Conservation (phyloP, 2,113 vertebrate species). For the Leptobrachium leishanense region DNA sequence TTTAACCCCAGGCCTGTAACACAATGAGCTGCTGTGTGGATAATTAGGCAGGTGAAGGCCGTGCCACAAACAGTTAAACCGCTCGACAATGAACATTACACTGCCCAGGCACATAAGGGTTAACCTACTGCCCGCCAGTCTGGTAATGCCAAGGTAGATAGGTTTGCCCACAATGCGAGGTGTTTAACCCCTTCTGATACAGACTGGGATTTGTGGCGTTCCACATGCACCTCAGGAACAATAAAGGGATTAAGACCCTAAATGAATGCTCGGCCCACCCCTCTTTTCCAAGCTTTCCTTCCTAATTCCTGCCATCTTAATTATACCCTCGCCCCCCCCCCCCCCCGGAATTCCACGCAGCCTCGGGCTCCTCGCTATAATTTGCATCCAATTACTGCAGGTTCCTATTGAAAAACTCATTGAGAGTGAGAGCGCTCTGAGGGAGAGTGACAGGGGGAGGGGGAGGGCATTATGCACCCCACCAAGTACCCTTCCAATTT, state of each 20-base stretch:
- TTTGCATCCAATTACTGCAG: conserved; percentile 51
- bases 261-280: conserved; percentile 41
- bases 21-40: too few relatives aligned
- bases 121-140: not conserved
- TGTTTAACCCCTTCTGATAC: conserved; percentile 23
- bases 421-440: conserved; percentile 42
- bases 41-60: too few relatives aligned
- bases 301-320: conserved; percentile 50
- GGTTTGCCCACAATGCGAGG: not conserved
- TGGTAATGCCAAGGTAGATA: not conserved
- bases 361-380: conserved; percentile 43
- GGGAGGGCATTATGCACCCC: conserved; percentile 39
- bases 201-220: not conserved
- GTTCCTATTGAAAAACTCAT: conserved; percentile 44
- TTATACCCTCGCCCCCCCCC: conserved; percentile 45
- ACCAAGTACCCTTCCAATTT: conserved; percentile 31
- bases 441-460: conserved; percentile 39
- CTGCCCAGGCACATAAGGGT: too few relatives aligned
- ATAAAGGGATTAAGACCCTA: conserved; percentile 43
- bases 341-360: conserved; percentile 45
- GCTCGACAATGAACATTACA: too few relatives aligned
- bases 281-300: conserved; percentile 43
- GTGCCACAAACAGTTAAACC: too few relatives aligned
- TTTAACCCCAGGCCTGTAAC: too few relatives aligned
- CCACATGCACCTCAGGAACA: conserved; percentile 17